Evolutionary conservation across 2,113 vertebrate genomes (phyloP).

Genomic region (Ammodytes dubius): DNA sequence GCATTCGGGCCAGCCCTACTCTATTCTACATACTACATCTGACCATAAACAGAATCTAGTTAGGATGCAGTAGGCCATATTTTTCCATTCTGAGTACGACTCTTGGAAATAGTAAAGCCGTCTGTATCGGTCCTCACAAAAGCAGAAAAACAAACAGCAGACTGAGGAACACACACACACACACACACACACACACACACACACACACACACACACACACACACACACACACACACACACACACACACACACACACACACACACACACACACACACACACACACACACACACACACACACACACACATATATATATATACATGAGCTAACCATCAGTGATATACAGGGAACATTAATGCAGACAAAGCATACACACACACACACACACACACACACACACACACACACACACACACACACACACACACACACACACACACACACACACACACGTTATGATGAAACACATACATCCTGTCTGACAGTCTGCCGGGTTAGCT

Average conservation of each 20-base stretch:
- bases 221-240: too few species aligned
- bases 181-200: too few species aligned
- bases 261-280: too few species aligned
- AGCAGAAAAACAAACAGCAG: not conserved
- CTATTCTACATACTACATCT: too few species aligned
- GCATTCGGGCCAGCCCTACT: too few species aligned
- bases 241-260: too few species aligned
- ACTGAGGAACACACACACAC: too few species aligned
- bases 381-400: conserved; percentile 33
- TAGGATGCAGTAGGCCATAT: too few species aligned
- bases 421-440: conserved; percentile 39
- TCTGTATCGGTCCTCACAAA: not conserved
- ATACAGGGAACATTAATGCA: not conserved
- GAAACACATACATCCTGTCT: conserved; percentile 35
- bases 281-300: too few species aligned
- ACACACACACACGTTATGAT: conserved; percentile 18
- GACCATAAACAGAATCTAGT: not conserved
- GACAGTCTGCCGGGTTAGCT: conserved; percentile 35
- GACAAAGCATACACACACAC: conserved; percentile 15
- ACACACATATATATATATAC: not conserved
- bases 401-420: conserved; percentile 28
- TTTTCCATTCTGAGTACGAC: too few species aligned
- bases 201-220: too few species aligned
- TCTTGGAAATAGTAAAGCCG: too few species aligned
- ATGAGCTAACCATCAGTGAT: not conserved